Percentiles rank a stretch among this genome's conserved stretches.
Conservation (phyloP, 2,888 invertebrate genomes). For the Lasioglossum malachurum region DNA sequence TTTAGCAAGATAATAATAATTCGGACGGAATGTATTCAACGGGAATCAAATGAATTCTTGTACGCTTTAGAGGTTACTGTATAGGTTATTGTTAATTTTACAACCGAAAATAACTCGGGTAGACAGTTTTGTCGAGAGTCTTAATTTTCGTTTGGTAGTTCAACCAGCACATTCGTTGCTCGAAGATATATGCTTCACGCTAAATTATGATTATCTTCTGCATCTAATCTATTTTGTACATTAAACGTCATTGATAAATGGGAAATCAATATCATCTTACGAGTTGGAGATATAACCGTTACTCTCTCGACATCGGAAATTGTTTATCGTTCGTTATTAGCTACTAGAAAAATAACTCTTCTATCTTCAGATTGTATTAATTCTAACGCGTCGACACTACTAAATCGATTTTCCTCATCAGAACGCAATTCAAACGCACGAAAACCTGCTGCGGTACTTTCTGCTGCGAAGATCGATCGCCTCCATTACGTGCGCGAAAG, state of each 20-base stretch:
- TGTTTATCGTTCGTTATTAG: background rate
- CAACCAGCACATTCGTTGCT: background rate
- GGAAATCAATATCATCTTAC: slow-evolving; percentile 6
- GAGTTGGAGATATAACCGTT: background rate
- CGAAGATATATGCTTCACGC: background rate
- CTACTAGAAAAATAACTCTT: no score
- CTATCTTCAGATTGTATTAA: background rate
- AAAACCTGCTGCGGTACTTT: slow-evolving; percentile 50
- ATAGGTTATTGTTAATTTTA: slow-evolving; percentile 35
- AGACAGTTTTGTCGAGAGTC: background rate
- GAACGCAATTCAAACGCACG: slow-evolving; percentile 43
- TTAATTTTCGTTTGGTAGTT: background rate
- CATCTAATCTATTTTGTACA: background rate
- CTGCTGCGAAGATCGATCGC: slow-evolving; percentile 50
- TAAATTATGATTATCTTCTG: background rate
- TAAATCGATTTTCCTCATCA: slow-evolving; percentile 13
- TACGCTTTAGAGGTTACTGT: slow-evolving; percentile 27
- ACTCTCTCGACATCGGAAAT: background rate
- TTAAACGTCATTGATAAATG: slow-evolving; percentile 14
- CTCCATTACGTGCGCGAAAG: slow-evolving; percentile 25
- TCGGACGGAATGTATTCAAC: slow-evolving; percentile 69
- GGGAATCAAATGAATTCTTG: slow-evolving; percentile 62
- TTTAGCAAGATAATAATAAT: slow-evolving; percentile 72
- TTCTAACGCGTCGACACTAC: background rate
- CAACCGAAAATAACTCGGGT: background rate